Conservation (phyloP, 2,888 invertebrate genomes). For the Calameuta pallipes region DNA sequence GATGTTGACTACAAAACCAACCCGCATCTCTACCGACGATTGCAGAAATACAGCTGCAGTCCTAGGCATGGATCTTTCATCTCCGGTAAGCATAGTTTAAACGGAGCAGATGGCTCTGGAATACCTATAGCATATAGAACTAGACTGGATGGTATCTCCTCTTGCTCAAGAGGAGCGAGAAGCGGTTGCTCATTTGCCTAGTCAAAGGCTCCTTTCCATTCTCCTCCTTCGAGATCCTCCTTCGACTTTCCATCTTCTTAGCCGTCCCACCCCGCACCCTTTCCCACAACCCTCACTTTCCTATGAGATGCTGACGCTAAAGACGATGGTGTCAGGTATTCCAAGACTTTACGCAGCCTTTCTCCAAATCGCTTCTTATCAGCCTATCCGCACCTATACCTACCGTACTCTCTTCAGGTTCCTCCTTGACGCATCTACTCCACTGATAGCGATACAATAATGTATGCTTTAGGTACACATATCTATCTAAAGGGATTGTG, state of each 20-base stretch:
- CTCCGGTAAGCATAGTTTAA: constrained; percentile 27
- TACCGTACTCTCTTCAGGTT: neutral
- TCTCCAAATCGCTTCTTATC: neutral
- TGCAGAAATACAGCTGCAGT: neutral
- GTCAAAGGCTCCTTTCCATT: constrained; percentile 38
- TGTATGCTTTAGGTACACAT: neutral
- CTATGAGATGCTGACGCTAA: constrained; percentile 28
- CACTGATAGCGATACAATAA: neutral
- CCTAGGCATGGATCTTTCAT: constrained; percentile 39
- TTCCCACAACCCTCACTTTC: constrained; percentile 3
- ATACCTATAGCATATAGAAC: constrained; percentile 23
- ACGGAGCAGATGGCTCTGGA: constrained; percentile 18
- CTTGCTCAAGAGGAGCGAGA: constrained; percentile 32
- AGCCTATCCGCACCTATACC: neutral
- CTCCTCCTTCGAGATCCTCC: constrained; percentile 21
- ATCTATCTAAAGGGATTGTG: neutral
- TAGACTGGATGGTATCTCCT: constrained; percentile 26
- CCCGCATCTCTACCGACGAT: neutral
- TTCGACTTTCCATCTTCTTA: neutral
- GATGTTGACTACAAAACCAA: neutral
- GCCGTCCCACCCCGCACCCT: neutral
- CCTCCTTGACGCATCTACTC: neutral
- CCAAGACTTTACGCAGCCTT: neutral
- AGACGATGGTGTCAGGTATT: neutral
- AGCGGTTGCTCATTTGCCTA: constrained; percentile 44